Evolutionary conservation across 2,888 invertebrate species (phyloP).

Genomic region (Aquatica leii): DNA sequence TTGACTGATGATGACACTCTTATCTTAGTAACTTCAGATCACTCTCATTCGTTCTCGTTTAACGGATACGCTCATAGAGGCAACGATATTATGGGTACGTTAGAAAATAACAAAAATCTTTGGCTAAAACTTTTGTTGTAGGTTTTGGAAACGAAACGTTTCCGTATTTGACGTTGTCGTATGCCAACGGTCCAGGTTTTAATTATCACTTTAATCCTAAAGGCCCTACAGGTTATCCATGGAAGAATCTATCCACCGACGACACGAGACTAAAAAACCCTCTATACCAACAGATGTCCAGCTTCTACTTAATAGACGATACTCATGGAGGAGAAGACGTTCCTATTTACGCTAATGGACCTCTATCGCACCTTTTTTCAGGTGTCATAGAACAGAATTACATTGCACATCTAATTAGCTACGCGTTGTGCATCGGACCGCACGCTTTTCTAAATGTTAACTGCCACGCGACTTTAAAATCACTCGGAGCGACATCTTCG

Average conservation of each 20-base stretch:
- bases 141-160: constrained; percentile 34
- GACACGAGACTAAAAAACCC: constrained; percentile 54
- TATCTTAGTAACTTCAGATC: constrained; percentile 82
- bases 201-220: constrained; percentile 63
- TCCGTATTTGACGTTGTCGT: constrained; percentile 68
- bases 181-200: constrained; percentile 72
- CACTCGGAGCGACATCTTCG: too few relatives aligned
- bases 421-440: constrained; percentile 76
- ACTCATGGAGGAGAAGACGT: constrained; percentile 77
- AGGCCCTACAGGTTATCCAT: constrained; percentile 51
- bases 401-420: constrained; percentile 81
- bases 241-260: constrained; percentile 54
- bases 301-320: constrained; percentile 63
- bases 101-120: constrained; percentile 62
- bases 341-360: constrained; percentile 68
- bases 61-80: constrained; percentile 78
- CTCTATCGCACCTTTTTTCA: constrained; percentile 83
- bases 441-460: constrained; percentile 35
- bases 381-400: constrained; percentile 88
- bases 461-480: constrained; percentile 9
- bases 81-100: constrained; percentile 71
- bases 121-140: background rate
- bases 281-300: constrained; percentile 63
- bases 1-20: constrained; percentile 74
- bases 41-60: constrained; percentile 76